phyloP scores from a whole-genome alignment of 2,797 vertebrate genomes.

The Peromyscus attwateri region DNA sequence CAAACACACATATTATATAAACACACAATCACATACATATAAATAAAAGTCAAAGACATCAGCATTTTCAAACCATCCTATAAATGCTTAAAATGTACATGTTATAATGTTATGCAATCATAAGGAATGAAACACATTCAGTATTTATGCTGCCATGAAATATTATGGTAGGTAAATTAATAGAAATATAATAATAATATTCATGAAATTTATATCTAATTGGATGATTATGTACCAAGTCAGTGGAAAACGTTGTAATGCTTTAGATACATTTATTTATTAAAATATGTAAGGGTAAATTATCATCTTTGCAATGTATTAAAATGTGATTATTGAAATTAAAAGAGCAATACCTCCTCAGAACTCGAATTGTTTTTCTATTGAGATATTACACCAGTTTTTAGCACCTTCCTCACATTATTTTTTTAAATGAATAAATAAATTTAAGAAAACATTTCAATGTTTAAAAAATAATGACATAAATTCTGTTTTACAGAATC shows the following conservation, averaged over 20 bases:
- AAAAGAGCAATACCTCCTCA: background rate
- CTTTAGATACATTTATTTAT: background rate
- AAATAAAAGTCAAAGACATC: background rate
- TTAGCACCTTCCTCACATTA: background rate
- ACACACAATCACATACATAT: background rate
- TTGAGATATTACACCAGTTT: background rate
- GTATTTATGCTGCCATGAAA: no score
- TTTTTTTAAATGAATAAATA: background rate
- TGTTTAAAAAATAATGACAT: background rate
- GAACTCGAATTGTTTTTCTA: background rate
- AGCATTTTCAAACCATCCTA: background rate
- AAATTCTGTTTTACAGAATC: background rate
- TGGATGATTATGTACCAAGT: background rate
- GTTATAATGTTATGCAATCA: background rate
- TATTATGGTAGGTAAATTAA: no score
- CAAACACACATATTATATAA: no score
- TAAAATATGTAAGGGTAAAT: background rate
- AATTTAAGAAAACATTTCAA: background rate
- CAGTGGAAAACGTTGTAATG: background rate
- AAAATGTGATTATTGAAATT: background rate
- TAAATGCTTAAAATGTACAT: background rate
- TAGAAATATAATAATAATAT: background rate
- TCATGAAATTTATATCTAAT: background rate
- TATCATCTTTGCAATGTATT: background rate
- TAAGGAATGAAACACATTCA: background rate